Base-by-base conservation (phyloP, 1,140 invertebrate species). In the Alviniconcha marisindica region DNA sequence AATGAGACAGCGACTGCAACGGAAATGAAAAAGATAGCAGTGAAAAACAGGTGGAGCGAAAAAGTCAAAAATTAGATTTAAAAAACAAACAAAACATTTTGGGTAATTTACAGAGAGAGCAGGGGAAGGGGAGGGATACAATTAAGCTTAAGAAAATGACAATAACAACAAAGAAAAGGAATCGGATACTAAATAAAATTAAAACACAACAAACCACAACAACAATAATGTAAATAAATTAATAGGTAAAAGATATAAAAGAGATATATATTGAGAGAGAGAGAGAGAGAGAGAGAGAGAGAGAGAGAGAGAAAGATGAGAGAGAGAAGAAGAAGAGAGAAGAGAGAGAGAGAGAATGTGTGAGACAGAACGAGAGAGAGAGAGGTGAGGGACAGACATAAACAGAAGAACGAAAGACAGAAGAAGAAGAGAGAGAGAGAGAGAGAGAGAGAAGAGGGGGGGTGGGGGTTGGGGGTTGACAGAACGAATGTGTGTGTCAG, bases 241-340 rank as follows among this genome's bases (percentile, higher is more conserved):
- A 51, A 80, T 12, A 80, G 24, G 60, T 12, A 80, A 31, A 63
- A 7, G 60, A n/a, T 48, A 33, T 10, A 78, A 78, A 18, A 80
- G 33, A 80, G 21, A 80, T 14, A 80, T 10, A 80, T 15, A 80
- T 4, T 3, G 44, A 60, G 24, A 60, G 24, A 60, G 24, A 24
- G 28, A 60, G 24, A 60, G 4, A 60, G 56, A 51, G 21, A 51
- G 48, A 51, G 21, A 51, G 48, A 51, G 21, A 51, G 48, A 51
- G 21, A 51, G 48, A 51, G 21, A 51, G 48, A 51, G 21, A 51
- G 48, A 51, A 60, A 60, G 56, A 60, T 24, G 28, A 60, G 24
- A 24, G 28, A 60, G 56, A 24, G 3, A 60, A n/a, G 28, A 60
- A 60, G 7, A 24, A 12, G 24, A 4, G 28, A 24, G 28, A 4